Percentiles rank a stretch among this genome's conserved stretches.
Conservation (phyloP, 2,113 vertebrate species). For the Egretta garzetta region DNA sequence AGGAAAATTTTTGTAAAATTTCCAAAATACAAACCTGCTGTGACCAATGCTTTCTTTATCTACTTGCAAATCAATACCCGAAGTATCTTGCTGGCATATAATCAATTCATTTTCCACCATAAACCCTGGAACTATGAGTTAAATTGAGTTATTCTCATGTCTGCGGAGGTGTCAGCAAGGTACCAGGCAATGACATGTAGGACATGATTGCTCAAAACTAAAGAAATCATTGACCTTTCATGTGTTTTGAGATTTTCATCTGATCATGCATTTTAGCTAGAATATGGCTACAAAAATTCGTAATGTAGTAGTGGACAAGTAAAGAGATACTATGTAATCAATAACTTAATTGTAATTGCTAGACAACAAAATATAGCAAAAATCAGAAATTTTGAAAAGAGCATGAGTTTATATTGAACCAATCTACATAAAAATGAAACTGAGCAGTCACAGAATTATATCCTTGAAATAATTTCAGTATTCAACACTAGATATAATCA, state of each 20-base stretch:
- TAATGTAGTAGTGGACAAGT: neutral
- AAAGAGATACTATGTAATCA: neutral
- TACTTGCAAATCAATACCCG: neutral
- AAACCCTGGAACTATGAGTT: neutral
- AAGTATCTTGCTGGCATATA: neutral
- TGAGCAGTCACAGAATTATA: neutral
- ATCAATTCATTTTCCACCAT: neutral
- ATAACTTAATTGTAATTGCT: neutral
- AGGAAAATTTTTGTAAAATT: neutral
- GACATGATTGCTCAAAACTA: neutral
- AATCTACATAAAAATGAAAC: neutral
- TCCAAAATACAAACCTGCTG: neutral
- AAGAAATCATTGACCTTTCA: neutral
- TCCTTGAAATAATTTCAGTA: neutral
- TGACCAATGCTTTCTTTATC: neutral
- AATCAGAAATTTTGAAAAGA: neutral
- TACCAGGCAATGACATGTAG: neutral
- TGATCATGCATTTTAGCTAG: neutral
- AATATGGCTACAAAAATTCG: neutral
- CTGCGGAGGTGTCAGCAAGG: neutral
- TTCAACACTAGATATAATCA: neutral
- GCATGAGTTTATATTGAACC: neutral
- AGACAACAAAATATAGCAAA: neutral
- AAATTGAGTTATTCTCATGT: neutral
- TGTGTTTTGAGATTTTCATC: neutral